These are phyloP conservation scores for Malurus splendens DNA, from an alignment of 2,797 vertebrate genomes.

Conservation along the genomic window DNA sequence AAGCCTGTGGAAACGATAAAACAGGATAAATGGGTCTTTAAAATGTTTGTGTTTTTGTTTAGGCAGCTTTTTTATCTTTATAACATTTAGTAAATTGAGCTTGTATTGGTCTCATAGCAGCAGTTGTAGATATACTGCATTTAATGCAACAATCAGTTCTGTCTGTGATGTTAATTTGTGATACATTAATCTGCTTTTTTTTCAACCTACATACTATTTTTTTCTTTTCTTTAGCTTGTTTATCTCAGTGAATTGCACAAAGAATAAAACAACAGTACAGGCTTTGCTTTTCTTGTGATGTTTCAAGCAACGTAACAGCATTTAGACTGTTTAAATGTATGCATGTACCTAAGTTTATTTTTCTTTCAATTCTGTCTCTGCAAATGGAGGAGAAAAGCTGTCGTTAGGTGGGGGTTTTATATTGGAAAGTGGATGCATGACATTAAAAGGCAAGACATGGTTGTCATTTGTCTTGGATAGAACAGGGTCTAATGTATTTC, in stretches of 20 bases:
- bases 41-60: neutral
- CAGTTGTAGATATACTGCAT: neutral
- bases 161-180: neutral
- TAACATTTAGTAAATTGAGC: neutral
- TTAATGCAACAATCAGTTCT: neutral
- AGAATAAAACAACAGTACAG: neutral
- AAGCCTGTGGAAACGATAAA: neutral
- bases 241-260: neutral
- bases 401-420: neutral
- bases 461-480: neutral
- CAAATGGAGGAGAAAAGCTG: neutral
- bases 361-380: neutral
- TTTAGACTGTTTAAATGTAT: neutral
- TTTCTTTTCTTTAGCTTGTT: neutral
- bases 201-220: rapidly evolving
- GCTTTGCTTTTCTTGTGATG: neutral
- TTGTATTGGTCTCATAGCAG: neutral
- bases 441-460: neutral
- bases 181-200: neutral
- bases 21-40: neutral
- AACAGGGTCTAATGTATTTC: neutral
- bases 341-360: neutral
- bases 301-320: neutral
- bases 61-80: neutral
- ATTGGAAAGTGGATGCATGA: neutral